These are phyloP conservation scores for Electrona antarctica DNA, from an alignment of 2,113 vertebrate genomes.

Conservation along the genomic window DNA sequence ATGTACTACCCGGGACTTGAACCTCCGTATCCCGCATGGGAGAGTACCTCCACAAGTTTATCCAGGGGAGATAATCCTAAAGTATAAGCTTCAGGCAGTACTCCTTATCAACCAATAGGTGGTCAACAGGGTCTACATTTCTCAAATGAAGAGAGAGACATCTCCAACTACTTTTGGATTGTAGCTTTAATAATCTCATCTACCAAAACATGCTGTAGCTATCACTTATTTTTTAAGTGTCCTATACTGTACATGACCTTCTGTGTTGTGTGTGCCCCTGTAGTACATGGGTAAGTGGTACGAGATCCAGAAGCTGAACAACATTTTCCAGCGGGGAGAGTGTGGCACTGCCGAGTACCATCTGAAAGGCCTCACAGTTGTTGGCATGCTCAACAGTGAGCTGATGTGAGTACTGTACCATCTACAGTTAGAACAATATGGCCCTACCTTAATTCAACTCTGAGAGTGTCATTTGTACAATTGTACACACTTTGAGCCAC, in stretches of 20 bases:
- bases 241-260: neutral
- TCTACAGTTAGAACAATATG: neutral
- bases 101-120: too few species aligned
- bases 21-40: too few species aligned
- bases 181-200: too few species aligned
- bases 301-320: constrained; percentile 83
- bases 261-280: constrained; percentile 7
- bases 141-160: neutral
- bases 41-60: too few species aligned
- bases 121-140: too few species aligned
- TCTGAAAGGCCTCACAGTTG: constrained; percentile 75
- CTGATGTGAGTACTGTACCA: constrained; percentile 64
- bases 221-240: neutral
- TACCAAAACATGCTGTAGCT: neutral
- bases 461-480: too few species aligned
- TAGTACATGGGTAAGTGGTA: constrained; percentile 88
- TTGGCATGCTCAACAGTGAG: constrained; percentile 83
- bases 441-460: too few species aligned
- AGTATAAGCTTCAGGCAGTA: too few species aligned
- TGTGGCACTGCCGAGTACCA: constrained; percentile 83
- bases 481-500: too few species aligned
- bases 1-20: neutral
- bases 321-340: constrained; percentile 80
- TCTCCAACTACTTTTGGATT: neutral
- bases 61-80: too few species aligned